A percentile compares a stretch with the other conserved stretches of the same genome.
Conservation (phyloP, 2,113 vertebrate genomes). For the Pristiophorus japonicus region DNA sequence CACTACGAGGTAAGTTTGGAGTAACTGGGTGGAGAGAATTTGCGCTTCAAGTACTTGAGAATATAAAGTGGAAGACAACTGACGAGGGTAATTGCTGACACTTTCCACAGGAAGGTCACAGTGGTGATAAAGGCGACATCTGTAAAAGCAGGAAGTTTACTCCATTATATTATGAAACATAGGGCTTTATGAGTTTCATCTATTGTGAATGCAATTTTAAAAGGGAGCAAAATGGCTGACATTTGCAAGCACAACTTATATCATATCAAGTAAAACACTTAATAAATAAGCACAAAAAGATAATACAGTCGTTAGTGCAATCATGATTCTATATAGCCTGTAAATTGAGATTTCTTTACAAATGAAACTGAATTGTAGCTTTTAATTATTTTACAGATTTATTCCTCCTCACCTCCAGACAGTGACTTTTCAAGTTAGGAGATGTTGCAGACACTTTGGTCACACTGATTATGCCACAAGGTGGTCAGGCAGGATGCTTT, state of each 20-base stretch:
- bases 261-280: not conserved
- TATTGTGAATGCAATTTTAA: not conserved
- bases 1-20: conserved; percentile 83
- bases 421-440: not conserved
- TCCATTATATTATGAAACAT: conserved; percentile 27
- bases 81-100: conserved; percentile 85
- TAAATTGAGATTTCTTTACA: not conserved
- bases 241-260: not conserved
- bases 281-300: not conserved
- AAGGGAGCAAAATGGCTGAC: not conserved
- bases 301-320: not conserved
- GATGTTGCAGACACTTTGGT: not conserved
- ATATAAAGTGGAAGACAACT: conserved; percentile 99
- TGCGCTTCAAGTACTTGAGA: conserved; percentile 93
- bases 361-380: not conserved
- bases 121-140: conserved; percentile 89
- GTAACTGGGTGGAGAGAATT: conserved; percentile 93
- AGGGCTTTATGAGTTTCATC: not conserved
- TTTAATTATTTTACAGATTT: not conserved
- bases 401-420: not conserved
- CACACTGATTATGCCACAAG: not conserved
- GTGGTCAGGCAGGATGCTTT: not conserved
- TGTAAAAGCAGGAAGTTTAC: conserved; percentile 46
- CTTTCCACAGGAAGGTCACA: conserved; percentile 92
- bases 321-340: not conserved